phyloP scores from a whole-genome alignment of 2,797 vertebrate genomes.

The Hoplostethus mediterraneus region DNA sequence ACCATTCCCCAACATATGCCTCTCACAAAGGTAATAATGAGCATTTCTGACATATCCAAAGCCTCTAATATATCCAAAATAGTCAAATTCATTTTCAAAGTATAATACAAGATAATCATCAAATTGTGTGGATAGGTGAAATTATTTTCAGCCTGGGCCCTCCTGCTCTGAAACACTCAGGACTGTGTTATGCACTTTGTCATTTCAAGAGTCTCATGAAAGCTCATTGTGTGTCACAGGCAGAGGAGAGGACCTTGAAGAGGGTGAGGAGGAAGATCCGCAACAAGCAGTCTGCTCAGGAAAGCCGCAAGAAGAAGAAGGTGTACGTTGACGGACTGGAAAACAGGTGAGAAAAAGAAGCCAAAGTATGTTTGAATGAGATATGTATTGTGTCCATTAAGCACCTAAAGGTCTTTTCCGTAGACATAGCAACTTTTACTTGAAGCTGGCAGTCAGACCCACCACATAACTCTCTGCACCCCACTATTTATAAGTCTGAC shows the following conservation, averaged over 20 bases:
- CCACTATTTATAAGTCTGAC: too few species aligned
- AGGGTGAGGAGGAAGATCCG: conserved; percentile 91
- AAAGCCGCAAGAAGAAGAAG: conserved; percentile 91
- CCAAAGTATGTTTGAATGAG: background rate
- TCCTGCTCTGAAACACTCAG: conserved; percentile 1
- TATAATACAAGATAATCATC: background rate
- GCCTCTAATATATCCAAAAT: too few species aligned
- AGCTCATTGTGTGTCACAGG: conserved; percentile 75
- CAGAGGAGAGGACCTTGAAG: conserved; percentile 89
- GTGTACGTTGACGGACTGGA: conserved; percentile 91
- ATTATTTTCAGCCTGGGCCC: background rate
- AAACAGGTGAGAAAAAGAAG: conserved; percentile 84
- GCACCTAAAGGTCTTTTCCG: background rate
- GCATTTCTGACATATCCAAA: background rate
- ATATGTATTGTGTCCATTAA: background rate
- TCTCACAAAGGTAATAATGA: conserved; percentile 88
- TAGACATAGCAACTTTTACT: background rate
- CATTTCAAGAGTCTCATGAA: conserved; percentile 34
- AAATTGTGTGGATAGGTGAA: background rate
- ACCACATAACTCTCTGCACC: background rate
- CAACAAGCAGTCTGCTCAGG: conserved; percentile 93
- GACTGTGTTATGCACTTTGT: conserved; percentile 5
- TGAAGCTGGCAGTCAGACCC: background rate
- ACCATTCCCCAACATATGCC: conserved; percentile 86
- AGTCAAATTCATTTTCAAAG: background rate